phyloP scores from a whole-genome alignment of 2,888 invertebrate genomes.

The Ypsolopha sequella region DNA sequence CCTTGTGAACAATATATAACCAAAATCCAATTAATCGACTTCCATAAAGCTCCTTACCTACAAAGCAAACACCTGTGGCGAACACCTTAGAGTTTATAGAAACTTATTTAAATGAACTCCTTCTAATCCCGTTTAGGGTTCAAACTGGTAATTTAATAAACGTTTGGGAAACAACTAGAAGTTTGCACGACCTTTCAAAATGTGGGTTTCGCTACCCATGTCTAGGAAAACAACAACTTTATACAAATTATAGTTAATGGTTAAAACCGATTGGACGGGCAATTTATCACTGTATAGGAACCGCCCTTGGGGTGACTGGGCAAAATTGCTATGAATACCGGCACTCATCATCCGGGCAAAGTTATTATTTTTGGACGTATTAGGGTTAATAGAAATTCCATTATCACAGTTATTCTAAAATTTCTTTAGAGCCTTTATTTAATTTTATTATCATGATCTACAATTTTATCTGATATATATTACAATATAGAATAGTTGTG shows the following conservation, averaged over 20 bases:
- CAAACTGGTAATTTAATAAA: conserved; percentile 33
- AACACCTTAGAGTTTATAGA: not conserved
- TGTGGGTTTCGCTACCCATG: conserved; percentile 30
- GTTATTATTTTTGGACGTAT: not conserved
- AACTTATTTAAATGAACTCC: conserved; percentile 17
- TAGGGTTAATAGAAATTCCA: not conserved
- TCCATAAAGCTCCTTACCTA: too few relatives aligned
- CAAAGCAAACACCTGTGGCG: not conserved
- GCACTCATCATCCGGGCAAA: not conserved
- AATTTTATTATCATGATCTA: too few relatives aligned
- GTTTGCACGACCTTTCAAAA: conserved; percentile 32
- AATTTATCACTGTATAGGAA: conserved; percentile 42
- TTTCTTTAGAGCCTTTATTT: too few relatives aligned
- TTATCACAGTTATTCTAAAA: too few relatives aligned
- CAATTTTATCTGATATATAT: too few relatives aligned
- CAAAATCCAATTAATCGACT: too few relatives aligned
- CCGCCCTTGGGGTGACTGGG: conserved; percentile 9
- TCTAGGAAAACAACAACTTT: conserved; percentile 29
- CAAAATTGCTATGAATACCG: conserved; percentile 14
- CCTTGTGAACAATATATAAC: too few relatives aligned
- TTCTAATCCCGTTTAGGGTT: conserved; percentile 22
- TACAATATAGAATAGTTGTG: too few relatives aligned
- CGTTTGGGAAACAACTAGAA: conserved; percentile 32
- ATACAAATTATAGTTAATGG: conserved; percentile 50
- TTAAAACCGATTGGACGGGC: conserved; percentile 23